Evolutionary conservation across 2,888 invertebrate species (phyloP).

Genomic region (Aphidius colemani): DNA sequence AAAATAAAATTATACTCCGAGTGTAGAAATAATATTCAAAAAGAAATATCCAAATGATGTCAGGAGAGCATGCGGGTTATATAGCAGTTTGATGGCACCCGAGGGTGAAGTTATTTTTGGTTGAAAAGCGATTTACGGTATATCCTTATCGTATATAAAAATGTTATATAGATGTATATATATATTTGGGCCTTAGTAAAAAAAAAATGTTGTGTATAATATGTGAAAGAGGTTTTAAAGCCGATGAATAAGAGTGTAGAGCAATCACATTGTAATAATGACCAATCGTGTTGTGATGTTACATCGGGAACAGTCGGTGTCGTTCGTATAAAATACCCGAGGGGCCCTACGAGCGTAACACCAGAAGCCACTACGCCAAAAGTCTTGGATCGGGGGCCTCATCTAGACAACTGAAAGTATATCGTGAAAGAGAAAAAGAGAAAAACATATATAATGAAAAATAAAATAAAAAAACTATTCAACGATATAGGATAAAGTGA

Average conservation of each 20-base stretch:
- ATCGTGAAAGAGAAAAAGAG: slow-evolving; percentile 12
- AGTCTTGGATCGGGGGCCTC: slow-evolving; percentile 37
- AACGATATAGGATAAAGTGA: slow-evolving; percentile 24
- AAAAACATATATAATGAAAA: not conserved
- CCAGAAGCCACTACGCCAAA: slow-evolving; percentile 58
- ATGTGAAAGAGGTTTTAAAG: slow-evolving; percentile 27
- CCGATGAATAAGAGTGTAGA: slow-evolving; percentile 24
- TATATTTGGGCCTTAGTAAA: slow-evolving; percentile 6
- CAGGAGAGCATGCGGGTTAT: slow-evolving; percentile 20
- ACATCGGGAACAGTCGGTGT: slow-evolving; percentile 48
- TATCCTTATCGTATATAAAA: slow-evolving; percentile 21
- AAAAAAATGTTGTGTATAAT: slow-evolving; percentile 27
- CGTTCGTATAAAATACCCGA: slow-evolving; percentile 45
- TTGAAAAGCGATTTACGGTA: slow-evolving; percentile 30
- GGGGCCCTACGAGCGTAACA: slow-evolving; percentile 59
- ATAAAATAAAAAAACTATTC: no score
- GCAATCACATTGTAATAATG: no score
- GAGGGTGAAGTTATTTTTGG: slow-evolving; percentile 31
- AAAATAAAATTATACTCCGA: not conserved
- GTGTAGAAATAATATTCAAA: not conserved
- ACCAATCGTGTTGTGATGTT: slow-evolving; percentile 31
- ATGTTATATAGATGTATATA: not conserved
- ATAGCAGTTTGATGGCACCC: slow-evolving; percentile 19
- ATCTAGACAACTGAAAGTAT: not conserved
- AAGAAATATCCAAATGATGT: slow-evolving; percentile 16